These are phyloP conservation scores for Paedocypris micromegethes DNA, from an alignment of 2,797 vertebrate species.

Conservation along the genomic window DNA sequence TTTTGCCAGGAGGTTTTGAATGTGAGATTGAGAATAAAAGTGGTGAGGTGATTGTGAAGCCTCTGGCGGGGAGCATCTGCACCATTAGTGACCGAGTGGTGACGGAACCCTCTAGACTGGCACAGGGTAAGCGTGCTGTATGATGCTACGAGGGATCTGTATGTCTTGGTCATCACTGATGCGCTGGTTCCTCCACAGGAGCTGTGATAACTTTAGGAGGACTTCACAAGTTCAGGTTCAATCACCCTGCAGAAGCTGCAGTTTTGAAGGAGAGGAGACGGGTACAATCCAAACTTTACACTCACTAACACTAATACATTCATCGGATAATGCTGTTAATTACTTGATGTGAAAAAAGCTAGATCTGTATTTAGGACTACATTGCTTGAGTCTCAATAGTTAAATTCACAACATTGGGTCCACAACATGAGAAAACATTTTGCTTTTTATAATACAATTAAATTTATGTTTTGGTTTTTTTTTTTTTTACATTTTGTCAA, in stretches of 20 bases:
- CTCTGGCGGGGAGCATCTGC: constrained; percentile 72
- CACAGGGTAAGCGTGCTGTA: constrained; percentile 76
- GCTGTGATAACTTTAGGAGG: constrained; percentile 85
- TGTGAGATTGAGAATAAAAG: constrained; percentile 83
- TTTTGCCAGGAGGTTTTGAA: constrained; percentile 77
- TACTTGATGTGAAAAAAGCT: no score
- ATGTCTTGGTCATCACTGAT: constrained; percentile 16
- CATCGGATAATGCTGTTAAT: neutral
- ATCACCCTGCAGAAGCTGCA: constrained; percentile 92
- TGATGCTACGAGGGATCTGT: no score
- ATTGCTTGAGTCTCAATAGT: neutral
- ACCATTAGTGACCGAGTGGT: constrained; percentile 80
- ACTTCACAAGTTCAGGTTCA: constrained; percentile 88
- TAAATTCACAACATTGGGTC: neutral
- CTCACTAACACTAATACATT: neutral
- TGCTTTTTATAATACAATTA: neutral
- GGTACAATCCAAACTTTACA: constrained; percentile 62
- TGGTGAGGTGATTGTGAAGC: constrained; percentile 80
- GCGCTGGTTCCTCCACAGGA: constrained; percentile 63
- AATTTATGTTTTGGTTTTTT: constrained; percentile 1
- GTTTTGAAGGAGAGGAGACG: constrained; percentile 80
- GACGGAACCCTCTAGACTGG: constrained; percentile 78
- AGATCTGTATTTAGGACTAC: no score
- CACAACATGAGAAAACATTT: neutral
- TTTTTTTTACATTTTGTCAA: neutral